phyloP scores from a whole-genome alignment of 2,888 invertebrate genomes.

The Polydrusus tereticollis region DNA sequence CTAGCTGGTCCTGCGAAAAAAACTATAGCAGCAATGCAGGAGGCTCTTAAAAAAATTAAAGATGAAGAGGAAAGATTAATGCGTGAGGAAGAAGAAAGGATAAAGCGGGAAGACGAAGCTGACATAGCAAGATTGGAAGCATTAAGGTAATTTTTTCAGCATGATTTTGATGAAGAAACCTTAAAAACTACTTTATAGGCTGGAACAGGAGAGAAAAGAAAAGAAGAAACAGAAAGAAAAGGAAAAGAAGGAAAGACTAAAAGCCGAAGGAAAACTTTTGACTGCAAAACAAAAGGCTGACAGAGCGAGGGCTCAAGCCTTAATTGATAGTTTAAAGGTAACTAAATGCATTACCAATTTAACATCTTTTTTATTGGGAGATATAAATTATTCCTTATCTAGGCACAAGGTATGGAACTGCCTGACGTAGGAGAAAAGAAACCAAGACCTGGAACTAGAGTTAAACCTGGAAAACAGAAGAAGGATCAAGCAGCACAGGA shows the following conservation, averaged over 20 bases:
- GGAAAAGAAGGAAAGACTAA: constrained; percentile 91
- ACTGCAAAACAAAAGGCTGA: constrained; percentile 96
- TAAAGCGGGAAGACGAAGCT: constrained; percentile 86
- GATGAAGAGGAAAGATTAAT: constrained; percentile 87
- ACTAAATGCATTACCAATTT: background rate
- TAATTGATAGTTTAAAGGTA: constrained; percentile 85
- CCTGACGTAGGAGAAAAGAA: constrained; percentile 78
- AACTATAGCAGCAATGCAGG: constrained; percentile 92
- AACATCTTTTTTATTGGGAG: constrained; percentile 1
- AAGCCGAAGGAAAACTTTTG: constrained; percentile 95
- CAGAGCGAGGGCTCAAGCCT: constrained; percentile 87
- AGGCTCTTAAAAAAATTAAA: constrained; percentile 87
- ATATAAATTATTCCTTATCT: constrained; percentile 9
- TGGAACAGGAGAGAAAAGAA: constrained; percentile 87
- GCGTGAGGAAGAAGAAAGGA: constrained; percentile 85
- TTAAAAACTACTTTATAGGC: constrained; percentile 60
- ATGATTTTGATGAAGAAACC: too few species aligned
- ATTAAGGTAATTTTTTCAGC: constrained; percentile 61
- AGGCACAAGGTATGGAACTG: constrained; percentile 86
- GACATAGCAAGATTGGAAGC: constrained; percentile 82
- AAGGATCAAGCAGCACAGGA: constrained; percentile 67
- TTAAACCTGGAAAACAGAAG: constrained; percentile 78
- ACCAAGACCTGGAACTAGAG: constrained; percentile 79
- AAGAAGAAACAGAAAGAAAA: constrained; percentile 92
- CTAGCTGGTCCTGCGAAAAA: constrained; percentile 82